Percentiles rank a stretch among this genome's conserved stretches.
Conservation (phyloP, 2,113 vertebrate species). For the Albula goreensis region DNA sequence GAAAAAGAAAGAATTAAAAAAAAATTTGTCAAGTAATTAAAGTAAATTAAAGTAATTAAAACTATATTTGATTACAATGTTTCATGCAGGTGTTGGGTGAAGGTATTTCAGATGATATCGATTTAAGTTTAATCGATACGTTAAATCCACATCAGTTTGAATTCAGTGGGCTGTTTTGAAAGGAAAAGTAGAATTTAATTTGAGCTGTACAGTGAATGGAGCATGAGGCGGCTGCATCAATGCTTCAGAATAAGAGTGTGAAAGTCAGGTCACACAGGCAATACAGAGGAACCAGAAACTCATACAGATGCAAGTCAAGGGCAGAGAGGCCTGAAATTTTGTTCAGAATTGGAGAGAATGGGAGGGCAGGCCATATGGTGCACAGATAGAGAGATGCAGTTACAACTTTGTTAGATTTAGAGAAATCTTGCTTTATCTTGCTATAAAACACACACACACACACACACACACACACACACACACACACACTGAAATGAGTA, state of each 20-base stretch:
- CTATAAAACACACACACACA: neutral
- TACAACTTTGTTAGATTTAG: constrained; percentile 21
- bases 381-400: constrained; percentile 7
- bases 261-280: neutral
- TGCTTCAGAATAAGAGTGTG: neutral
- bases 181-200: neutral
- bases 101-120: no score
- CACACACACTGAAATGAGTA: neutral
- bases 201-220: neutral
- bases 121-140: no score
- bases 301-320: neutral
- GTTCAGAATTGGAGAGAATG: constrained; percentile 2
- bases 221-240: neutral
- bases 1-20: no score
- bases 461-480: neutral
- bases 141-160: no score
- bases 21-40: no score
- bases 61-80: no score
- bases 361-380: neutral
- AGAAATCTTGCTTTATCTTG: neutral
- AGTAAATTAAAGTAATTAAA: no score
- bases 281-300: neutral
- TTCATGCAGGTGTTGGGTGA: no score
- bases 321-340: neutral
- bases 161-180: no score